Evolutionary conservation across 2,113 vertebrate species (phyloP), one percentile per base, ranked within the genome.

Genomic region (Cardinalis cardinalis): DNA sequence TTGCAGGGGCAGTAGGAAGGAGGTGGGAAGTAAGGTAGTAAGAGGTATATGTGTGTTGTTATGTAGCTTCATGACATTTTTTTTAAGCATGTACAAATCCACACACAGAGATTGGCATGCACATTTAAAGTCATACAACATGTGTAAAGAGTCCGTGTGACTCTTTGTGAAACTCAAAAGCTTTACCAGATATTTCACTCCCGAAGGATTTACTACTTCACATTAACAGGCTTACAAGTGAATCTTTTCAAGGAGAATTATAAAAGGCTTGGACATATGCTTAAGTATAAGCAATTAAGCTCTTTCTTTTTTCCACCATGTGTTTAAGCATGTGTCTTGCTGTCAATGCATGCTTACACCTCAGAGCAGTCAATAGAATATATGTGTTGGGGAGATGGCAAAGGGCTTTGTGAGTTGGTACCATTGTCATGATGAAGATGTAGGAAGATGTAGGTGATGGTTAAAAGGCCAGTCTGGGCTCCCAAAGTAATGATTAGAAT

Each of bases 361-460:
- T 86, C 73, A 58, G 32, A 84, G 25, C 1, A 76, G 25, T 52
- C 44, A 58, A 12, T 10, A 44, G 11, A 58, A 12, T 44, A 32
- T 5, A 24, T 9, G 5, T 32, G 80, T 28, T 48, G 18, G 61
- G 23, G 24, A 68, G 6, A 68, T 3, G 2, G 23, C 38, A 64
- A 82, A 89, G 81, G 58, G 7, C 58, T 25, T 60, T 72, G 8
- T 72, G 69, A 81, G 44, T 23, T 80, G 23, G 23, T 80, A 31
- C 14, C 24, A 23, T 80, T 79, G 60, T 84, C 12, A 23, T 9
- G 4, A 58, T 29, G 61, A 64, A 75, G 41, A 53, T 65, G 63
- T 61, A 94, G 77, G 87, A 95, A 93, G 84, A 90, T 55, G 51
- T 32, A 89, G 53, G 60, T 90, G 69, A 66, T 17, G 7, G 29